phyloP scores from a whole-genome alignment of 2,113 vertebrate species.

The Pelvicachromis taeniatus region DNA sequence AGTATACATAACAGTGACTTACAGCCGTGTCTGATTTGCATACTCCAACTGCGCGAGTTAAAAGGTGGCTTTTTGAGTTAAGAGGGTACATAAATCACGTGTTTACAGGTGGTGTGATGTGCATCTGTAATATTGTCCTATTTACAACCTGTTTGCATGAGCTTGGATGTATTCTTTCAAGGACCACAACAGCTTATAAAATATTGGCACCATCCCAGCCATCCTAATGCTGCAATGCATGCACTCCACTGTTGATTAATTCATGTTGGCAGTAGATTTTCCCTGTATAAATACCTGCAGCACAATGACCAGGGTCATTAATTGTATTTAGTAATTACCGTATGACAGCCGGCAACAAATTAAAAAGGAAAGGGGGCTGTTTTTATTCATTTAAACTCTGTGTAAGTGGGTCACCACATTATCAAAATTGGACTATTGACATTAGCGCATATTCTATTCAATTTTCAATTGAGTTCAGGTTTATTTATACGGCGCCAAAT shows the following conservation, averaged over 20 bases:
- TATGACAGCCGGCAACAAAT: neutral
- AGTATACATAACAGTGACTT: conserved; percentile 22
- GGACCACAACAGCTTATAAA: conserved; percentile 11
- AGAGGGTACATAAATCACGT: conserved; percentile 59
- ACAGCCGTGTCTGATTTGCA: conserved; percentile 46
- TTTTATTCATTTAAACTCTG: conserved; percentile 7
- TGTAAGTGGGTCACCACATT: conserved; percentile 16
- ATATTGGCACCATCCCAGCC: conserved; percentile 10
- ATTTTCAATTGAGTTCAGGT: neutral
- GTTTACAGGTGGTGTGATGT: conserved; percentile 32
- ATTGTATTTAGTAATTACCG: conserved; percentile 45
- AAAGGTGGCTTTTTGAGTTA: conserved; percentile 54
- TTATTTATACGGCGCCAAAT: neutral
- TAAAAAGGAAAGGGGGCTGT: conserved; percentile 22
- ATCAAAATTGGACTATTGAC: neutral
- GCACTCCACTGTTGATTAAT: conserved; percentile 34
- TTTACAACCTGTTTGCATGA: conserved; percentile 47
- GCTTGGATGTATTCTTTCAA: neutral
- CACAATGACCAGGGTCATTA: conserved; percentile 42
- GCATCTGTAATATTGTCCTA: conserved; percentile 42
- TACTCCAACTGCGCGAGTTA: conserved; percentile 35
- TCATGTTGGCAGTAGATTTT: conserved; percentile 20
- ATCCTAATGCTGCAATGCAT: neutral
- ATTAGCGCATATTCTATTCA: neutral
- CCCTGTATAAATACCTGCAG: conserved; percentile 36